Conservation (phyloP, 2,888 invertebrate species). For the Caenorhabditis auriculariae region DNA sequence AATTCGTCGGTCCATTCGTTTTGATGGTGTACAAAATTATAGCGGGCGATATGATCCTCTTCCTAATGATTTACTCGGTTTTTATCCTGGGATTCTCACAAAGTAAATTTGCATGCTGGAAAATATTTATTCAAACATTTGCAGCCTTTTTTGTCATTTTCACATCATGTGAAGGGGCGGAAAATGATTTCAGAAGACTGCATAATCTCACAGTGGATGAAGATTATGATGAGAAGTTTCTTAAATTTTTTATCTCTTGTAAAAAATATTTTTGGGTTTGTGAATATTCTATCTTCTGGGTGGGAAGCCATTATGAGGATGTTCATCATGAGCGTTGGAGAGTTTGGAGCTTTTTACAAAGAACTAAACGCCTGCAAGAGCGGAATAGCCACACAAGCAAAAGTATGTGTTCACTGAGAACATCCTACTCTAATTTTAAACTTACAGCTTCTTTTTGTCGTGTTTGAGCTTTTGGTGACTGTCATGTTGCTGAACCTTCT, state of each 20-base stretch:
- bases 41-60: conserved; percentile 88
- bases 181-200: conserved; percentile 17
- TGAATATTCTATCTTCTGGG: conserved; percentile 45
- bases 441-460: conserved; percentile 76
- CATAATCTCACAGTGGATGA: conserved; percentile 18
- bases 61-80: conserved; percentile 91
- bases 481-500: conserved; percentile 93
- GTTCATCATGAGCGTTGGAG: conserved; percentile 96
- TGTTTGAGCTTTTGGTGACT: conserved; percentile 95
- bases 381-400: conserved; percentile 39
- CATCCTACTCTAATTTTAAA: neutral
- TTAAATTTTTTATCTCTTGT: conserved; percentile 43
- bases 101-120: conserved; percentile 67
- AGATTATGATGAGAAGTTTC: conserved; percentile 30
- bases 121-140: conserved; percentile 2
- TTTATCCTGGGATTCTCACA: conserved; percentile 96
- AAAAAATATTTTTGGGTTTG: conserved; percentile 28
- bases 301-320: conserved; percentile 83
- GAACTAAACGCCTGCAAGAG: conserved; percentile 75
- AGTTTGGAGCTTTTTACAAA: conserved; percentile 90
- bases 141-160: conserved; percentile 81
- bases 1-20: conserved; percentile 98
- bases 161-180: conserved; percentile 71
- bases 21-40: conserved; percentile 99
- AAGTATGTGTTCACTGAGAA: conserved; percentile 14